A percentile compares a stretch with the other conserved stretches of the same genome.
These are phyloP conservation scores for Danio kyathit DNA, from an alignment of 2,797 vertebrate genomes.

Conservation along the genomic window DNA sequence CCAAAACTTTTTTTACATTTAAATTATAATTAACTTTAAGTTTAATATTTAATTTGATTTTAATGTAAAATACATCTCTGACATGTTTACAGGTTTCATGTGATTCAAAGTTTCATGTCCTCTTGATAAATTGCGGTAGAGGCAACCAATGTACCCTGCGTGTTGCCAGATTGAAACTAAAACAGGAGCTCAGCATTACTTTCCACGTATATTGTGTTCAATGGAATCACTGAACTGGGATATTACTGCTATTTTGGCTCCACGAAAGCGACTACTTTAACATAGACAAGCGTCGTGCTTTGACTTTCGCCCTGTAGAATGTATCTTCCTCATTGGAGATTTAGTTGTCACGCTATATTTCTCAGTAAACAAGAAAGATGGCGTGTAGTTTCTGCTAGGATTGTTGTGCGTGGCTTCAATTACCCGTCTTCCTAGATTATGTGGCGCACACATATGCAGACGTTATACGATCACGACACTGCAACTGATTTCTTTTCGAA, in stretches of 20 bases:
- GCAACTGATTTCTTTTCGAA: conserved; percentile 68
- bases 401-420: conserved; percentile 78
- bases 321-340: conserved; percentile 46
- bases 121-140: neutral
- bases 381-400: conserved; percentile 41
- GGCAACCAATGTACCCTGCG: neutral
- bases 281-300: conserved; percentile 8
- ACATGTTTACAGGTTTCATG: neutral
- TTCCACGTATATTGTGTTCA: neutral
- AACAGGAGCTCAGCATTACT: neutral
- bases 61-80: neutral
- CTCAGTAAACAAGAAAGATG: conserved; percentile 27
- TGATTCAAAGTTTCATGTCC: neutral
- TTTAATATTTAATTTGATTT: neutral
- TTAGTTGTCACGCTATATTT: conserved; percentile 18
- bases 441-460: conserved; percentile 79
- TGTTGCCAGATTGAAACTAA: conserved; percentile 11
- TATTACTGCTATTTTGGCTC: neutral
- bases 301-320: conserved; percentile 41
- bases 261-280: neutral
- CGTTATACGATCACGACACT: conserved; percentile 73
- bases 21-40: no score
- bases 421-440: conserved; percentile 83
- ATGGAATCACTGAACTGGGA: neutral
- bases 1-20: no score